These are phyloP conservation scores for Choloepus hoffmanni DNA, from an alignment of 2,113 vertebrate species.

Conservation along the genomic window DNA sequence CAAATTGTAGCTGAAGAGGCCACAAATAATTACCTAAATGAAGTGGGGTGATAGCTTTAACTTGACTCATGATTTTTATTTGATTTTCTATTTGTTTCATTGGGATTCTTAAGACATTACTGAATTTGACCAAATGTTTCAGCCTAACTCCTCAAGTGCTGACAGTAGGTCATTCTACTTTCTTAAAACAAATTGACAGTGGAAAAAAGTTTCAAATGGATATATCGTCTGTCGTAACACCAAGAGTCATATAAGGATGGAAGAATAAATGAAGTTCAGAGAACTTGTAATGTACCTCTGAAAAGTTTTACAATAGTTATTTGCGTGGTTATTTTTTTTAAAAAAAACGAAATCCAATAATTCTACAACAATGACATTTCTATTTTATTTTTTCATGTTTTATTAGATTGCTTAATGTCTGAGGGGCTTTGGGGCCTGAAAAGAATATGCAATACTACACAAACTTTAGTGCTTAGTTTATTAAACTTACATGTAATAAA, in stretches of 20 bases:
- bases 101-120: background rate
- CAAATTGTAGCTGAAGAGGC: background rate
- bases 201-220: constrained; percentile 20
- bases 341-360: background rate
- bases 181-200: background rate
- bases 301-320: constrained; percentile 20
- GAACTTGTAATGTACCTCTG: background rate
- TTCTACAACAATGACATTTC: background rate
- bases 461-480: constrained; percentile 1
- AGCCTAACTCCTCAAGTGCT: background rate
- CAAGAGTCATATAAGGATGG: background rate
- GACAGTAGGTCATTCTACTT: background rate
- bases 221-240: background rate
- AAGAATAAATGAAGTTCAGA: constrained; percentile 11
- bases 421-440: background rate
- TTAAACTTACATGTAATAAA: constrained; percentile 37
- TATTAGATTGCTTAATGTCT: constrained; percentile 7
- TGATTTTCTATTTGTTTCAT: background rate
- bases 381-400: constrained; percentile 37
- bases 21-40: background rate
- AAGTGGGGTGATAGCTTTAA: background rate
- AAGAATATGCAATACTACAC: background rate
- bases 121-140: background rate
- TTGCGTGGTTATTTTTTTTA: background rate
- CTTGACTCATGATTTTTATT: background rate